Evolutionary conservation across 2,888 invertebrate genomes (phyloP).

Genomic region (Prostheceraeus crozeri): DNA sequence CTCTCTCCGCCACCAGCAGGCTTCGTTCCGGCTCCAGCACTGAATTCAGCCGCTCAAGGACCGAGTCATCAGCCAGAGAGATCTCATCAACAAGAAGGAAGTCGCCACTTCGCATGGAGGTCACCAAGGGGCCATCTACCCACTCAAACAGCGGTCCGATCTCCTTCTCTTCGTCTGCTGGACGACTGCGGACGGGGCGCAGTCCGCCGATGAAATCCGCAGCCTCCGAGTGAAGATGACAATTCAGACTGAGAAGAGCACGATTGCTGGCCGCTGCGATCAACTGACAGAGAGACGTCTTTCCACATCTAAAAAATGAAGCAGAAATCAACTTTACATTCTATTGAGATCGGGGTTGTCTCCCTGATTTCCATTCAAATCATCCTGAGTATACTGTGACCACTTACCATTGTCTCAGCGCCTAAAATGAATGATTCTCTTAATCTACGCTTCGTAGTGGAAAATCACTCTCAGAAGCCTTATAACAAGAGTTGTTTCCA

Average conservation of each 20-base stretch:
- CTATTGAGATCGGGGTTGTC: neutral
- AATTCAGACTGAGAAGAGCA: conserved; percentile 75
- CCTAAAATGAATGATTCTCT: no score
- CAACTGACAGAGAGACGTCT: conserved; percentile 87
- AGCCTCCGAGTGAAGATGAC: conserved; percentile 97
- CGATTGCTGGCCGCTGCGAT: conserved; percentile 64
- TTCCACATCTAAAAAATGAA: conserved; percentile 67
- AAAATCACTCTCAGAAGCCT: no score
- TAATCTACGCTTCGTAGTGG: no score
- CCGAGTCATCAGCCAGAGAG: conserved; percentile 93
- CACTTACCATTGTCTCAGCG: no score
- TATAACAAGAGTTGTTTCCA: no score
- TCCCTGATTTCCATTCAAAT: neutral
- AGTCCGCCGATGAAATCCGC: conserved; percentile 93
- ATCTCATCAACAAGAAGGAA: conserved; percentile 95
- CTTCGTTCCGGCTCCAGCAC: conserved; percentile 83
- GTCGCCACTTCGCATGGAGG: conserved; percentile 77
- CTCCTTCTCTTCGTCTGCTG: conserved; percentile 44
- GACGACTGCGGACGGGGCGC: conserved; percentile 65
- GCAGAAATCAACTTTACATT: neutral
- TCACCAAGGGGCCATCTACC: conserved; percentile 88
- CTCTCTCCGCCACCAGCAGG: conserved; percentile 72
- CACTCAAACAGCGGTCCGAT: conserved; percentile 72
- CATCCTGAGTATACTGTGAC: no score
- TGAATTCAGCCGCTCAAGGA: conserved; percentile 90